A percentile compares a stretch with the other conserved stretches of the same genome.
phyloP scores from a whole-genome alignment of 2,113 vertebrate genomes.

The Lophius piscatorius region DNA sequence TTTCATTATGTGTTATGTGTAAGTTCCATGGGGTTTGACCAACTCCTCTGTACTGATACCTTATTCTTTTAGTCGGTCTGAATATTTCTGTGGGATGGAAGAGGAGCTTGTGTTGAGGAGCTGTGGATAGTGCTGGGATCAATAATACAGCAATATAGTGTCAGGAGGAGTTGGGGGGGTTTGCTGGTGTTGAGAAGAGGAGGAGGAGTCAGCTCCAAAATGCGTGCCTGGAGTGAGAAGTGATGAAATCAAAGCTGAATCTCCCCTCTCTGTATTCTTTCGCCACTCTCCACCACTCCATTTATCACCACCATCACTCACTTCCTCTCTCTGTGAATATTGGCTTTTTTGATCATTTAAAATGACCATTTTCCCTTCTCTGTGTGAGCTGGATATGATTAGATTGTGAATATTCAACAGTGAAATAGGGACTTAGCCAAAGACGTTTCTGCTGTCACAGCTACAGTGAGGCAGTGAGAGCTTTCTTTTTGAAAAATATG shows the following conservation, averaged over 20 bases:
- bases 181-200: conserved; percentile 16
- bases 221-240: conserved; percentile 60
- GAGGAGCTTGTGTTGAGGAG: conserved; percentile 50
- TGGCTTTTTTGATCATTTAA: neutral
- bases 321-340: conserved; percentile 13
- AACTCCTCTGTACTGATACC: conserved; percentile 10
- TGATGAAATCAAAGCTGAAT: conserved; percentile 57
- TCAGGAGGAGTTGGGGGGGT: conserved; percentile 37
- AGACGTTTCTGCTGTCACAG: conserved; percentile 29
- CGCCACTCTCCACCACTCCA: neutral
- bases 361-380: neutral
- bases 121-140: conserved; percentile 58
- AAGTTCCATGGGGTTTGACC: conserved; percentile 18
- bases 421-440: conserved; percentile 13
- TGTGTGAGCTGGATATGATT: conserved; percentile 17
- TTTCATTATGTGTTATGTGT: neutral
- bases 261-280: conserved; percentile 17
- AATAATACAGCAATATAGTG: conserved; percentile 65
- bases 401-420: conserved; percentile 2
- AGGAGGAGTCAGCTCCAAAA: conserved; percentile 17
- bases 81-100: conserved; percentile 62
- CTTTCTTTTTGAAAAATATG: conserved; percentile 18
- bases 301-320: neutral
- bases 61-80: conserved; percentile 44
- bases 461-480: neutral